Base-by-base conservation (phyloP, 2,888 invertebrate genomes). In the Rotaria socialis region DNA sequence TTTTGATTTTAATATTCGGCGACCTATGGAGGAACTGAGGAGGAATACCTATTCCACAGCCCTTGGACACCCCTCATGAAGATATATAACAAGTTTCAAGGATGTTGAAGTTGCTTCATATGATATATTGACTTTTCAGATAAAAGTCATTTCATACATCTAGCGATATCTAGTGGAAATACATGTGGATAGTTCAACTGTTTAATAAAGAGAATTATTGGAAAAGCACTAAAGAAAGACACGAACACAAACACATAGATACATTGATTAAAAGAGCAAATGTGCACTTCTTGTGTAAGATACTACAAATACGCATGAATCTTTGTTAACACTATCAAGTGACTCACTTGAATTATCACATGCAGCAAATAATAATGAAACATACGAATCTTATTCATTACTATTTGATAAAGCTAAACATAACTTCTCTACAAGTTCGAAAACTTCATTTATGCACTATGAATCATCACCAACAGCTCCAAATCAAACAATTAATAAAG, bases 381-480 rank as follows among this genome's bases (percentile, higher is more conserved):
- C 35, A 6, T 8, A 47, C 4, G 80, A 80, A 24, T 80, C 80
- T 24, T 80, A 80, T 80, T 80, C 80, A 80, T n/a, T 80, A 11
- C 4, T 80, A 47, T 80, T 80, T n/a, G 80, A 80, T 47, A 43
- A 47, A 47, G 80, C 10, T 11, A 24, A 47, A 24, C 80, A 80
- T 24, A 80, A 80, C n/a, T 80, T 80, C n/a, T 80, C 80, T 8
- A 47, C 80, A 10, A 80, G 80, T 80, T 80, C 80, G 19, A 47
- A 80, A 80, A 35, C 11, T 8, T 80, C 80, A 43, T 80, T 80
- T n/a, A 35, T 11, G 5, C 35, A 67, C n/a, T 3, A 67, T 19
- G 19, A 35, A 35, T 35, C 14, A 7, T 67, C 67, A 35, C 35
- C 19, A 35, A 67, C 35, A 11, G 67, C 35, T 67, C 67, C 19